phyloP scores from a whole-genome alignment of 92 coral and sea anemone species.

The Zoanthus gigantus region DNA sequence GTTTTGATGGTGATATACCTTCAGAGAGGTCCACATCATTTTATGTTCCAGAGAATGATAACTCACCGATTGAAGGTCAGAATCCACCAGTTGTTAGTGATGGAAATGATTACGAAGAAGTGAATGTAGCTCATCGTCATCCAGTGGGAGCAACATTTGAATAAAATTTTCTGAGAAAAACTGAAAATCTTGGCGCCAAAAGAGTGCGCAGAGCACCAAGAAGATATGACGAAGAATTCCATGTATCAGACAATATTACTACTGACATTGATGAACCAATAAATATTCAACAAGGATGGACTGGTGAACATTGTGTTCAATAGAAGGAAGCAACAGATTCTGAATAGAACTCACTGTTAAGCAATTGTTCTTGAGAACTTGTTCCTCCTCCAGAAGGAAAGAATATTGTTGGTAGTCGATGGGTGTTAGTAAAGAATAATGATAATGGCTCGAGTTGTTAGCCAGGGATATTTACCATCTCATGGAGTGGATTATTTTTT shows the following conservation, averaged over 20 bases:
- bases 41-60: background rate
- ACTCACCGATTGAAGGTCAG: constrained; percentile 6
- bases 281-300: constrained; percentile 38
- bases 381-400: constrained; percentile 55
- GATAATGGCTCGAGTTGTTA: constrained; percentile 7
- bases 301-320: constrained; percentile 16
- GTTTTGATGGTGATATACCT: constrained; percentile 18
- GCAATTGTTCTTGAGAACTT: constrained; percentile 31
- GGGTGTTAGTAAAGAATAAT: too few relatives aligned
- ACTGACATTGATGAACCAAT: constrained; percentile 45
- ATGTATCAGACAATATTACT: constrained; percentile 33
- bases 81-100: constrained; percentile 5
- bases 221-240: constrained; percentile 19
- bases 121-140: background rate
- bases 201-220: background rate
- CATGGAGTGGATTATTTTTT: constrained; percentile 36
- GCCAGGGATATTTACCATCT: constrained; percentile 44
- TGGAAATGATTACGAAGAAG: background rate
- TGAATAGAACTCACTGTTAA: background rate
- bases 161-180: constrained; percentile 10
- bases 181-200: background rate
- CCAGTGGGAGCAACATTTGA: background rate
- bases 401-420: too few relatives aligned
- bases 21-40: background rate
- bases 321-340: constrained; percentile 40